Evolutionary conservation across 2,797 vertebrate genomes (phyloP).

Genomic region (Poeciliopsis turneri): DNA sequence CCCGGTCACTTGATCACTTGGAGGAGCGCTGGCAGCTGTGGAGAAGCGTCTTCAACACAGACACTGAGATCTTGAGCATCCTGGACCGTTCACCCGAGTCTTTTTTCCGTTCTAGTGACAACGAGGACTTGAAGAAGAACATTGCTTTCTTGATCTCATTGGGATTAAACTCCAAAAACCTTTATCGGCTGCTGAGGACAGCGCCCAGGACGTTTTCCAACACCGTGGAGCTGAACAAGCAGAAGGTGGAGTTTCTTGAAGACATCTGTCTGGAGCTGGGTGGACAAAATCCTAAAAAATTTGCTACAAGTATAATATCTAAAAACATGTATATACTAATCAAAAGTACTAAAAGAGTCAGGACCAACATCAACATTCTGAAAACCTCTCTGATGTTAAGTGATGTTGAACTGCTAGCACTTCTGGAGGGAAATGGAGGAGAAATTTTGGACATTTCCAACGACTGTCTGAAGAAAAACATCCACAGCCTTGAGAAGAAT

Average conservation of each 20-base stretch:
- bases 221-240: constrained; percentile 80
- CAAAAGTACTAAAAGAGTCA: constrained; percentile 82
- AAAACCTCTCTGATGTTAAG: constrained; percentile 69
- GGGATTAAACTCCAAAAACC: constrained; percentile 73
- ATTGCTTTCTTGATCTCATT: constrained; percentile 79
- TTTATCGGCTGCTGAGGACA: constrained; percentile 79
- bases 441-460: constrained; percentile 81
- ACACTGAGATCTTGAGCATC: constrained; percentile 81
- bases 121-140: constrained; percentile 82
- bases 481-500: constrained; percentile 70
- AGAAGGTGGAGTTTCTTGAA: constrained; percentile 79
- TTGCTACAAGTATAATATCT: constrained; percentile 77
- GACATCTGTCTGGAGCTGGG: constrained; percentile 70
- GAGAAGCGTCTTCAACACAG: constrained; percentile 78
- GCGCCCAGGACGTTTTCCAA: constrained; percentile 86
- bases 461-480: constrained; percentile 77
- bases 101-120: constrained; percentile 85
- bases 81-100: constrained; percentile 83
- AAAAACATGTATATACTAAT: constrained; percentile 85
- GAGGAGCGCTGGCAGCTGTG: constrained; percentile 85
- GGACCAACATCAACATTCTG: constrained; percentile 75
- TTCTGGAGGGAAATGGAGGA: constrained; percentile 75
- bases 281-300: constrained; percentile 69
- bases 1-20: constrained; percentile 78
- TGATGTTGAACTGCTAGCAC: constrained; percentile 67